A percentile compares a stretch with the other conserved stretches of the same genome.
phyloP scores from a whole-genome alignment of 2,113 vertebrate genomes.

The Hiodon alosoides region DNA sequence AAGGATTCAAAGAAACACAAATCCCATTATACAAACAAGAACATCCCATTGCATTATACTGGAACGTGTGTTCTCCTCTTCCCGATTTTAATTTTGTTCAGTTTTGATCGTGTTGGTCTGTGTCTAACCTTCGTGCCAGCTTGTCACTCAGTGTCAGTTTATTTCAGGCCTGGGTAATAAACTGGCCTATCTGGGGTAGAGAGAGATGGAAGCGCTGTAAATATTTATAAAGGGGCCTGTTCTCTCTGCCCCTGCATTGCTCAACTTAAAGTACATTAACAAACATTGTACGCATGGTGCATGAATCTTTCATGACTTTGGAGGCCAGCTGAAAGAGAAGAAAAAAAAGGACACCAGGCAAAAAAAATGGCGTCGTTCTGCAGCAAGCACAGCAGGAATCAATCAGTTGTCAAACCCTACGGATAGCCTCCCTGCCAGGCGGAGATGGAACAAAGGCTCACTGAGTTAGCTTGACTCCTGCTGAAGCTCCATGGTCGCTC shows the following conservation, averaged over 20 bases:
- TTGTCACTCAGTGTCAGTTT: background rate
- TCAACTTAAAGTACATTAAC: constrained; percentile 50
- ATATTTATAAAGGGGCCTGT: constrained; percentile 44
- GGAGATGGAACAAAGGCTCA: constrained; percentile 23
- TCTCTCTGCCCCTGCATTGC: constrained; percentile 32
- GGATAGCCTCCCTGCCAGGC: constrained; percentile 28
- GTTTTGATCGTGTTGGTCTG: background rate
- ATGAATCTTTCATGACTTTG: constrained; percentile 62
- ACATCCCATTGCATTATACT: background rate
- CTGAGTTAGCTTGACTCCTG: background rate
- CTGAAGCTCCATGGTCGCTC: background rate
- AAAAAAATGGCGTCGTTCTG: constrained; percentile 9
- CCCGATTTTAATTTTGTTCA: background rate
- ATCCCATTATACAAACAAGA: background rate
- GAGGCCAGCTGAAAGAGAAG: constrained; percentile 49
- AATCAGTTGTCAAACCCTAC: constrained; percentile 42
- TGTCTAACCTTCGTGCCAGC: constrained; percentile 8
- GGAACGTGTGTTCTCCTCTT: background rate
- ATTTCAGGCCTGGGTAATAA: constrained; percentile 4
- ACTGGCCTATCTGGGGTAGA: constrained; percentile 1
- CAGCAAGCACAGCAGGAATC: constrained; percentile 33
- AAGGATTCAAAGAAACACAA: background rate
- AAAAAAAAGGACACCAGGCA: constrained; percentile 43
- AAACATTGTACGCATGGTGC: constrained; percentile 44
- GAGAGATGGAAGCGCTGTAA: constrained; percentile 27